Conservation (phyloP, 2,113 vertebrate species). For the Pollachius pollachius region DNA sequence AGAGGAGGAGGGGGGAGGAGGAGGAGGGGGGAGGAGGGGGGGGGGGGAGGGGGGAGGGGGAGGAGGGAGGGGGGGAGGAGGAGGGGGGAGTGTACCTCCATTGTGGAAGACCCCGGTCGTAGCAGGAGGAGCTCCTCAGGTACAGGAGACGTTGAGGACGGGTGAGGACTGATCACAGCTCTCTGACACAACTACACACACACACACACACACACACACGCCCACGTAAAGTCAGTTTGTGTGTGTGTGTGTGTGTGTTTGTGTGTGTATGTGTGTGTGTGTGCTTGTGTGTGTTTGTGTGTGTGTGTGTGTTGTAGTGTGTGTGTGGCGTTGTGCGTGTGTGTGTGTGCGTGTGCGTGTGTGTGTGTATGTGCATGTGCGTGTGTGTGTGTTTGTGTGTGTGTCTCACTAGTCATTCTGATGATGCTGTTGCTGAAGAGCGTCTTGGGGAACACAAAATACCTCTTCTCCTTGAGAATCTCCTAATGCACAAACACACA, state of each 20-base stretch:
- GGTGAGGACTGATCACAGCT: background rate
- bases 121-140: slow-evolving; percentile 74
- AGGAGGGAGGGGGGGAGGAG: too few relatives aligned
- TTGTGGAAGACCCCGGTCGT: slow-evolving; percentile 59
- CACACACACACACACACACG: slow-evolving; percentile 19
- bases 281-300: background rate
- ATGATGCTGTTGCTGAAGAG: slow-evolving; percentile 69
- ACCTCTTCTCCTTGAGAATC: background rate
- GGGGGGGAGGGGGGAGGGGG: too few relatives aligned
- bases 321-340: too few relatives aligned
- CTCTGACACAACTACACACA: slow-evolving; percentile 12
- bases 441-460: slow-evolving; percentile 65
- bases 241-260: background rate
- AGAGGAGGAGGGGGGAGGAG: background rate
- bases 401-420: slow-evolving; percentile 61
- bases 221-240: background rate
- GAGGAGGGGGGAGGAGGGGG: background rate
- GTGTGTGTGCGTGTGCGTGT: background rate
- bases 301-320: background rate
- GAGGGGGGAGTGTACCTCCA: slow-evolving; percentile 45
- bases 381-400: too few relatives aligned
- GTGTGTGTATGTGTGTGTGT: background rate
- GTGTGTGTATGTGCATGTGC: background rate
- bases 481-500: slow-evolving; percentile 44
- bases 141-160: slow-evolving; percentile 67